Conservation (phyloP, 2,888 invertebrate species). For the Petrolisthes cinctipes region DNA sequence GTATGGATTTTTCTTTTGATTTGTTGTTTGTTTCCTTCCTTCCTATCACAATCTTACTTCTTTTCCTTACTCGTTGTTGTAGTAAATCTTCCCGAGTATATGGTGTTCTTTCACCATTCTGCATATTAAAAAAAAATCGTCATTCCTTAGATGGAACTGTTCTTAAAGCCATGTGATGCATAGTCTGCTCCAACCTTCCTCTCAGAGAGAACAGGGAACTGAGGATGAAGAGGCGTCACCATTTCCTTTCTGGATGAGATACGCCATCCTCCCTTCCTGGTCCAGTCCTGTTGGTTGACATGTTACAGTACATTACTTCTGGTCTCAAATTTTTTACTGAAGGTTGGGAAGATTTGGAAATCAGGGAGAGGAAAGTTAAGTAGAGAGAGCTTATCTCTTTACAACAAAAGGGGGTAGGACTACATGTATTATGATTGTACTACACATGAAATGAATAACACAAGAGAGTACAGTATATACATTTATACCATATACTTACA, state of each 20-base stretch:
- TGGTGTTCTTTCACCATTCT: no score
- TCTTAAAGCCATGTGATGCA: conserved; percentile 80
- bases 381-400: neutral
- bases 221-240: conserved; percentile 79
- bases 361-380: no score
- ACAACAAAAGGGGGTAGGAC: no score
- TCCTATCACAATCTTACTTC: neutral
- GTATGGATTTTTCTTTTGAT: neutral
- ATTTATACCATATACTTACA: conserved; percentile 73
- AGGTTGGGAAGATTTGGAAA: no score
- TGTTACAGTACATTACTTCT: no score
- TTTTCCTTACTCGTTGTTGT: neutral
- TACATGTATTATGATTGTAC: no score
- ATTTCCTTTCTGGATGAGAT: conserved; percentile 74
- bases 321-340: no score
- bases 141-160: conserved; percentile 69
- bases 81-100: neutral
- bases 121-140: no score
- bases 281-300: conserved; percentile 78
- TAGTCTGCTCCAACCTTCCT: conserved; percentile 77
- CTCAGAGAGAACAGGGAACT: conserved; percentile 77
- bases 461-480: no score
- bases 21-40: neutral
- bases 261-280: conserved; percentile 81
- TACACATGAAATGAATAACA: no score